Evolutionary conservation across 2,888 invertebrate species (phyloP).

Genomic region (Physocephala rufipes): DNA sequence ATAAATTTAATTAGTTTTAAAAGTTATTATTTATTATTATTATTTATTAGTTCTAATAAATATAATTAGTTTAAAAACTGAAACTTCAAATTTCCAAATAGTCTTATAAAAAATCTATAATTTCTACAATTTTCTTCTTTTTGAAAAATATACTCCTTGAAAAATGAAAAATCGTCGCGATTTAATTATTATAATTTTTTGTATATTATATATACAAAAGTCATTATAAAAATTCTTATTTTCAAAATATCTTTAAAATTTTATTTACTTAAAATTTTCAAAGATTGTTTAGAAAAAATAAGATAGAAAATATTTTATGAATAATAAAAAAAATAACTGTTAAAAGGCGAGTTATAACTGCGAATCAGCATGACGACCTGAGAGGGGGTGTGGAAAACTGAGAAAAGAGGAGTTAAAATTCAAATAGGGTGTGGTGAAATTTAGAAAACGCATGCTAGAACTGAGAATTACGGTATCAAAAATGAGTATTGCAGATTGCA

Average conservation of each 20-base stretch:
- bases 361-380: neutral
- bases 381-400: neutral
- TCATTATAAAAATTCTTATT: conserved; percentile 10
- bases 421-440: neutral
- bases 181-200: neutral
- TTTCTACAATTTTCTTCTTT: too few relatives aligned
- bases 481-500: too few relatives aligned
- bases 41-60: too few relatives aligned
- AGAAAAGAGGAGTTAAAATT: neutral
- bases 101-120: too few relatives aligned
- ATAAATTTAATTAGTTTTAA: too few relatives aligned
- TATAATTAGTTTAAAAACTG: too few relatives aligned
- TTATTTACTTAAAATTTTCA: conserved; percentile 7
- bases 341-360: conserved; percentile 1
- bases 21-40: too few relatives aligned
- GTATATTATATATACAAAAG: neutral
- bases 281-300: neutral
- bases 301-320: conserved; percentile 9
- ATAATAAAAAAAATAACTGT: conserved; percentile 38
- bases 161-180: neutral
- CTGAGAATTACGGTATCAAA: too few relatives aligned
- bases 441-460: too few relatives aligned
- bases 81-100: too few relatives aligned
- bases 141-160: neutral
- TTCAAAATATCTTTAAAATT: conserved; percentile 8